Evolutionary conservation across 2,113 vertebrate genomes (phyloP).

Genomic region (Colius striatus): DNA sequence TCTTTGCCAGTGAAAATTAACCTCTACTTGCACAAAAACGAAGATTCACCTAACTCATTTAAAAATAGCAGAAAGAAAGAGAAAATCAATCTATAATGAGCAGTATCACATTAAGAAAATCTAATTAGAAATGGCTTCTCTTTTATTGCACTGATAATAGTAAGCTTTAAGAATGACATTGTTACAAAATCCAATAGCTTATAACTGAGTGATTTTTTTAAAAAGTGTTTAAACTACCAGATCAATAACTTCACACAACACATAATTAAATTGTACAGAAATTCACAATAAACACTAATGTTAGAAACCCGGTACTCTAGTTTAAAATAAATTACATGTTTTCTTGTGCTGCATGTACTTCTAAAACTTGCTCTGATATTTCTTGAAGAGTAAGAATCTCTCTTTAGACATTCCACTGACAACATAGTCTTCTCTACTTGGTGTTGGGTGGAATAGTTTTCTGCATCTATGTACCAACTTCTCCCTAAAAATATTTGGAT

Average conservation of each 20-base stretch:
- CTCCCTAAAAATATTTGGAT: not conserved
- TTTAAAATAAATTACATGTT: slow-evolving; percentile 6
- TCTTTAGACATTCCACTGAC: not conserved
- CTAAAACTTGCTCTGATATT: not conserved
- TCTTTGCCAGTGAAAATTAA: slow-evolving; percentile 55
- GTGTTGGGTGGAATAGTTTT: not conserved
- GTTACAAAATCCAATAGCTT: slow-evolving; percentile 38
- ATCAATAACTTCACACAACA: slow-evolving; percentile 55
- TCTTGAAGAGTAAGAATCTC: not conserved
- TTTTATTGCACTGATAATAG: slow-evolving; percentile 41
- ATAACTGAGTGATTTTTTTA: slow-evolving; percentile 42
- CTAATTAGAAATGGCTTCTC: slow-evolving; percentile 56
- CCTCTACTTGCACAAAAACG: slow-evolving; percentile 33
- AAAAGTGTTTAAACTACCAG: slow-evolving; percentile 34
- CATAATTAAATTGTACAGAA: slow-evolving; percentile 30
- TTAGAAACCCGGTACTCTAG: not conserved
- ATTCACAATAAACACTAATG: slow-evolving; percentile 36
- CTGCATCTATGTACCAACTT: not conserved
- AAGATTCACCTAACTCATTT: slow-evolving; percentile 51
- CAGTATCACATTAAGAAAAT: slow-evolving; percentile 51
- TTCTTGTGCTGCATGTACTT: not conserved
- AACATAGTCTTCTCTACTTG: not conserved
- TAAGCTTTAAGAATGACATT: slow-evolving; percentile 41
- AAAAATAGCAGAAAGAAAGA: slow-evolving; percentile 44
- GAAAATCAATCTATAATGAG: slow-evolving; percentile 67